Evolutionary conservation across 2,113 vertebrate genomes (phyloP), one percentile per base, ranked within the genome.

Genomic region (Clarias magur): DNA sequence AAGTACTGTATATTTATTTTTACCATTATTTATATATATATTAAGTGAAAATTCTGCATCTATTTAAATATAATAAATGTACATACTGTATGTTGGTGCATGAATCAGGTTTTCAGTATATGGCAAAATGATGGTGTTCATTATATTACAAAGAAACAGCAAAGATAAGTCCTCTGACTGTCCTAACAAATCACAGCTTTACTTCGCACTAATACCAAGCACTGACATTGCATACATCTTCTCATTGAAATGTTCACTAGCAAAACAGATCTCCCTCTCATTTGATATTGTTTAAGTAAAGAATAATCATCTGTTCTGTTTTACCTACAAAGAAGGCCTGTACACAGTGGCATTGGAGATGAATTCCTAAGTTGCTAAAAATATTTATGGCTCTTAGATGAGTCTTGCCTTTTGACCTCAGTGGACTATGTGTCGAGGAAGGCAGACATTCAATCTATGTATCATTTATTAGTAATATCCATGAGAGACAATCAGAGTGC

Each of bases 281-380:
- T 6, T 4, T 48, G 42, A 48, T 48, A 48, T 48, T 48, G 42
- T 6, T 48, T 48, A 48, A 48, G 42, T 48, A 63, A 89, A 87
- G 80, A 73, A 82, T 85, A 79, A 81, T 85, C 83, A 57, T 60
- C 56, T 72, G 38, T 42, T 53, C 15, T 54, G 84, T 34, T 85
- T 75, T 63, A 60, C 57, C 13, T 62, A 16, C 56, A 59, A 15
- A 13, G 54, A 6, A 25, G n/a, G 25, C 11, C 68, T 19, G 42
- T 76, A 57, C 23, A 42, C 34, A 11, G 34, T 48, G 12, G 70
- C 4, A 65, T 79, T 30, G 3, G 3, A 15, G 54, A 17, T 42
- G 0, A 15, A 21, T 48, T 76, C 34, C 27, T 12, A 13, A 76
- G 23, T 85, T 62, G 13, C 56, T 21, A 38, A 15, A n/a, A 85